These are phyloP conservation scores for Amblyteles armatorius DNA, from an alignment of 2,888 invertebrate genomes.

Conservation along the genomic window DNA sequence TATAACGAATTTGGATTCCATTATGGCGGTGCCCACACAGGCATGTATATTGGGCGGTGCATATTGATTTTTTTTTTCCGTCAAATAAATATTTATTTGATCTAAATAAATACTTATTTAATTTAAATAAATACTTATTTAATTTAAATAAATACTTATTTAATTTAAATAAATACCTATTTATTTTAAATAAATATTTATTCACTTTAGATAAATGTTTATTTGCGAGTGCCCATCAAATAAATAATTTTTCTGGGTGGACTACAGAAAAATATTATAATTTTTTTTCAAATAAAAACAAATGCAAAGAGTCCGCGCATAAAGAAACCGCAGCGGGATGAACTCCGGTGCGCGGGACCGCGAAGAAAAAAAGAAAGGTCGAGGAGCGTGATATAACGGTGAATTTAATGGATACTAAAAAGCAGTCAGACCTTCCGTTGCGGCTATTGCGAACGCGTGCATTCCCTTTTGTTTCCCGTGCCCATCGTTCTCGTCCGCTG, in stretches of 20 bases:
- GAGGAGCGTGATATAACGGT: slow-evolving; percentile 12
- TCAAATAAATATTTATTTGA: too few relatives aligned
- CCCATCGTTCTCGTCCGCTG: slow-evolving; percentile 9
- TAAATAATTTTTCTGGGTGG: too few relatives aligned
- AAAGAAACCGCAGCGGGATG: neutral
- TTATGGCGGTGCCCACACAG: neutral
- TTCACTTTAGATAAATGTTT: too few relatives aligned
- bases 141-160: too few relatives aligned
- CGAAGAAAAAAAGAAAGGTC: neutral
- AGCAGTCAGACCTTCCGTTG: slow-evolving; percentile 25
- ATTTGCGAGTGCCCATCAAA: too few relatives aligned
- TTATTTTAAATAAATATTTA: too few relatives aligned
- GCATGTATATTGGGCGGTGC: neutral
- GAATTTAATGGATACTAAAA: slow-evolving; percentile 55
- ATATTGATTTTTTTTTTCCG: too few relatives aligned
- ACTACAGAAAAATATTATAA: too few relatives aligned
- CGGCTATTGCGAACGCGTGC: slow-evolving; percentile 2
- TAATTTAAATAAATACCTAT: too few relatives aligned
- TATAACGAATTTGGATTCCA: slow-evolving; percentile 70
- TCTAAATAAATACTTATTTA: too few relatives aligned
- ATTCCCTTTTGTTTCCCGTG: slow-evolving; percentile 1
- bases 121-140: too few relatives aligned
- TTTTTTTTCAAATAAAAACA: too few relatives aligned
- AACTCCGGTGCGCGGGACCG: neutral
- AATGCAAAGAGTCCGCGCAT: neutral